Evolutionary conservation across 92 coral and sea anemone species (phyloP), one percentile per base, ranked within the genome.

Genomic region (Phenganax stokvisi): DNA sequence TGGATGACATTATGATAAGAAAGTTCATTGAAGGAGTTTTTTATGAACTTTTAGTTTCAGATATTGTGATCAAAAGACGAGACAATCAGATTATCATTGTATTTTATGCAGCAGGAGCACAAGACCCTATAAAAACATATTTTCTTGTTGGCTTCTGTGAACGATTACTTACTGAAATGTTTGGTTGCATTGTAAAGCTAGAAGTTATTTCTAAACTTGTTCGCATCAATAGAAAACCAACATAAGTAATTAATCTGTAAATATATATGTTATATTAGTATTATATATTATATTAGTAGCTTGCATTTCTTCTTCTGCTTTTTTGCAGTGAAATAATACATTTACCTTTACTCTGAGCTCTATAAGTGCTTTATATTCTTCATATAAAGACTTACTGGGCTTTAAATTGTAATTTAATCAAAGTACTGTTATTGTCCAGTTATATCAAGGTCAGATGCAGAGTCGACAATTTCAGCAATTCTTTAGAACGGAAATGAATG

Each of bases 11-110:
- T 28, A 96, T 96, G 97, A 75, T 96, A 2, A 86, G 99, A 71
- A 96, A 96, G 66, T 89, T 90, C 85, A 85, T 96, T 28, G 97
- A 91, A 58, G 99, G 99, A 74, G 99, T 96, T 54, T 88, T 96
- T 85, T 90, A 91, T 83, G 93, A 87, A 71, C 91, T 88, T 62
- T 62, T 96, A 37, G 78, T 74, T 37, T 96, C 99, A 62, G 97
- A 91, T 81, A 85, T 96, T 69, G 89, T 96, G 29, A 86, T 92
- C 87, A 96, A 96, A 71, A 87, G 99, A 61, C 90, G 86, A 84
- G 96, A 88, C 81, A 96, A 96, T 80, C 91, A 88, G 20, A 96
- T 96, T 63, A 86, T 81, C 28, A 80, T 96, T 66, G 87, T 89
- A 27, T 90, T 96, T 75, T 81, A 91, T 52, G 91, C 92, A 75